A percentile compares a stretch with the other conserved stretches of the same genome.
phyloP scores from a whole-genome alignment of 2,888 invertebrate species.

The Thelaira solivaga region DNA sequence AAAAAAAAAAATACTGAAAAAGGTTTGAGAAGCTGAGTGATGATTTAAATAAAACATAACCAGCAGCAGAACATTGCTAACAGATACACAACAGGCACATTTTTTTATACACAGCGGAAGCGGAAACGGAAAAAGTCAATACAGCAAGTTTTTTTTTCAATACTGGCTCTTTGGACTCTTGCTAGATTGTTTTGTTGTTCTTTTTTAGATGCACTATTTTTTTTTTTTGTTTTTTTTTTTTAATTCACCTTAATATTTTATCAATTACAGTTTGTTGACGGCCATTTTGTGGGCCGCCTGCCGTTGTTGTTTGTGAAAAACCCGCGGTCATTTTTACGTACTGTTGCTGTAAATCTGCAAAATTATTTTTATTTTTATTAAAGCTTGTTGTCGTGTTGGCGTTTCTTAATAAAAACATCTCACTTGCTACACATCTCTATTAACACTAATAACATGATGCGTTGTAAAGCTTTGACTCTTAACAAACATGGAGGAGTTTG shows the following conservation, averaged over 20 bases:
- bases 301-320: conserved; percentile 71
- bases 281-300: conserved; percentile 68
- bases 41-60: conserved; percentile 44
- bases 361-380: conserved; percentile 60
- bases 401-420: conserved; percentile 70
- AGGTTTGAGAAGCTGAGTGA: conserved; percentile 7
- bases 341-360: conserved; percentile 57
- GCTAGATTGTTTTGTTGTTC: conserved; percentile 9
- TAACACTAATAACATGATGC: conserved; percentile 67
- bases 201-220: conserved; percentile 6
- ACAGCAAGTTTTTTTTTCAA: conserved; percentile 22
- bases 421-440: conserved; percentile 74
- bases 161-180: conserved; percentile 9
- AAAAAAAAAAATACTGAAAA: neutral
- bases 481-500: conserved; percentile 32
- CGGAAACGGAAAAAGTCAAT: conserved; percentile 61
- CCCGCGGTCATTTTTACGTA: conserved; percentile 73
- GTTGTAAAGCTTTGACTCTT: conserved; percentile 47
- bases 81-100: conserved; percentile 2
- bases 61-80: neutral
- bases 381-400: conserved; percentile 36
- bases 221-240: neutral
- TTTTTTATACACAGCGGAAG: conserved; percentile 46
- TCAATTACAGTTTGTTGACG: conserved; percentile 48
- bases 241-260: conserved; percentile 55